Conservation (phyloP, 2,888 invertebrate genomes). For the Ophion ventricosus region DNA sequence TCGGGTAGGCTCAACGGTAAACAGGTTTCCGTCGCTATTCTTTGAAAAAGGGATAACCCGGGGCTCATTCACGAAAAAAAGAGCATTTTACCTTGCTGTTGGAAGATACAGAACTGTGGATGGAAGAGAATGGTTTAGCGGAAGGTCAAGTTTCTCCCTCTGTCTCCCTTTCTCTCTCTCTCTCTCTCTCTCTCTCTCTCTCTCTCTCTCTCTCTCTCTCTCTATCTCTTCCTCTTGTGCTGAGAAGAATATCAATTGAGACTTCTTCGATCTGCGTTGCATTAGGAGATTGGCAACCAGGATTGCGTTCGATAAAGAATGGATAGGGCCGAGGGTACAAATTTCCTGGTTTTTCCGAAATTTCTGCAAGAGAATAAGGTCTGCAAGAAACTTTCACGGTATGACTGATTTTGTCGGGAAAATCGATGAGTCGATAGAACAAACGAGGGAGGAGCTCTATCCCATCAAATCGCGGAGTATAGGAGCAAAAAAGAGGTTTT, state of each 20-base stretch:
- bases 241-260: too few relatives aligned
- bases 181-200: too few relatives aligned
- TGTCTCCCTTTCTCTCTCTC: too few relatives aligned
- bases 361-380: background rate
- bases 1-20: background rate
- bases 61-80: background rate
- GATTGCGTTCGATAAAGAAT: background rate
- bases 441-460: background rate
- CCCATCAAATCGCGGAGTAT: constrained; percentile 1
- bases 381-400: background rate
- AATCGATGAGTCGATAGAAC: constrained; percentile 3
- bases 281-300: background rate
- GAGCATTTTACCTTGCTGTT: background rate
- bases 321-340: background rate
- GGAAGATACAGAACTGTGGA: background rate
- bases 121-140: background rate
- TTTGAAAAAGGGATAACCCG: background rate
- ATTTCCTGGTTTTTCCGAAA: background rate
- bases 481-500: constrained; percentile 4
- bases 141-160: too few relatives aligned
- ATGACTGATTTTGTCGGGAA: background rate
- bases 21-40: background rate
- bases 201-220: too few relatives aligned
- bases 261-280: too few relatives aligned
- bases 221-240: too few relatives aligned